Percentiles rank a stretch among this genome's conserved stretches.
Conservation (phyloP, 2,888 invertebrate species). For the Trilocha varians region DNA sequence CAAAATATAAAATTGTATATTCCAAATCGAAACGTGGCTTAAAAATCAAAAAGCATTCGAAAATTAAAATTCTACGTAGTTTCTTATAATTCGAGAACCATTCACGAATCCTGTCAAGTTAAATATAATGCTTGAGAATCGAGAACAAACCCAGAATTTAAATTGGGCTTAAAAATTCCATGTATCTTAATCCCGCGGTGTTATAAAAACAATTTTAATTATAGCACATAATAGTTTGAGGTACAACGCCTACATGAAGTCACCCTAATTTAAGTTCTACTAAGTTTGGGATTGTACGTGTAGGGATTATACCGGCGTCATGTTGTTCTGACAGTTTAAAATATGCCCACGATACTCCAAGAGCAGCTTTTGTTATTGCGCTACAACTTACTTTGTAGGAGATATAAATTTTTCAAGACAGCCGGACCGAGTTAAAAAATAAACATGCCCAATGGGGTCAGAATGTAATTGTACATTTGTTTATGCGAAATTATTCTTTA, state of each 20-base stretch:
- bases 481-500: no score
- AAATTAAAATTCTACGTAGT: not conserved
- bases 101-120: not conserved
- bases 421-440: not conserved
- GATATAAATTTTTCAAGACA: conserved; percentile 2
- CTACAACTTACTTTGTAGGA: conserved; percentile 1
- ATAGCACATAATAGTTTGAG: conserved; percentile 34
- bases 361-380: conserved; percentile 24
- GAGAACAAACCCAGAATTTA: not conserved
- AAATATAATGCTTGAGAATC: not conserved
- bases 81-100: not conserved
- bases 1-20: no score
- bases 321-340: conserved; percentile 66
- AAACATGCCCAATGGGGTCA: not conserved
- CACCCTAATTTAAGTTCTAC: conserved; percentile 54
- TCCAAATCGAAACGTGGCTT: no score
- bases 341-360: conserved; percentile 46
- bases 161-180: conserved; percentile 5
- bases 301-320: conserved; percentile 40
- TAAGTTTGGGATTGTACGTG: conserved; percentile 42
- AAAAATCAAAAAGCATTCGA: no score
- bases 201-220: conserved; percentile 25
- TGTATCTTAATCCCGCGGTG: conserved; percentile 9
- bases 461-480: not conserved
- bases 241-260: conserved; percentile 34